Conservation (phyloP, 2,797 vertebrate genomes). For the Sus cebifrons region DNA sequence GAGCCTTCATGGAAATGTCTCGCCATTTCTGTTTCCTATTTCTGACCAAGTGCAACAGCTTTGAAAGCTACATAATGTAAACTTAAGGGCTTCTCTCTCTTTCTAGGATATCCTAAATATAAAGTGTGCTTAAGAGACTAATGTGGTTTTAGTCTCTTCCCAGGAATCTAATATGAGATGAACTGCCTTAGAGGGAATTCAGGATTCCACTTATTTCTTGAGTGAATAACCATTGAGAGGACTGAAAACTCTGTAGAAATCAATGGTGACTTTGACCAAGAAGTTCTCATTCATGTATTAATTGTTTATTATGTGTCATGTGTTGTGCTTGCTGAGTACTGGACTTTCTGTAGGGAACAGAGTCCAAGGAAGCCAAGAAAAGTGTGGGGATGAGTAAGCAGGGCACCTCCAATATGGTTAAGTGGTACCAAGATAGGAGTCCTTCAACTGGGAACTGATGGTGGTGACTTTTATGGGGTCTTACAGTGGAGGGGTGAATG, state of each 20-base stretch:
- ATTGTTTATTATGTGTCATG: neutral
- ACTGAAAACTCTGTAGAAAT: neutral
- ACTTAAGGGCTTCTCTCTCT: neutral
- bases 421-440: neutral
- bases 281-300: neutral
- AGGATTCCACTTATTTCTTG: constrained; percentile 23
- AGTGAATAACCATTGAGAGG: neutral
- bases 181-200: constrained; percentile 1
- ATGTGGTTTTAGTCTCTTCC: constrained; percentile 14
- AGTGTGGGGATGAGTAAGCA: neutral
- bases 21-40: constrained; percentile 1
- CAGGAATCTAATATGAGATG: constrained; percentile 9
- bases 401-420: neutral
- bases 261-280: neutral
- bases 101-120: constrained; percentile 46
- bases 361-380: neutral
- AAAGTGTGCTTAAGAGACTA: constrained; percentile 12
- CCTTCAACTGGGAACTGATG: neutral
- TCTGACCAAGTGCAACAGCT: constrained; percentile 45
- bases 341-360: neutral
- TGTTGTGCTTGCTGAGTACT: neutral
- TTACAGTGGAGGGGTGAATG: neutral
- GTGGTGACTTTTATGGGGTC: neutral
- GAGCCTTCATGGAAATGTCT: constrained; percentile 26
- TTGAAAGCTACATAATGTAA: neutral